Conservation (phyloP, 2,113 vertebrate genomes). For the Callospermophilus lateralis region DNA sequence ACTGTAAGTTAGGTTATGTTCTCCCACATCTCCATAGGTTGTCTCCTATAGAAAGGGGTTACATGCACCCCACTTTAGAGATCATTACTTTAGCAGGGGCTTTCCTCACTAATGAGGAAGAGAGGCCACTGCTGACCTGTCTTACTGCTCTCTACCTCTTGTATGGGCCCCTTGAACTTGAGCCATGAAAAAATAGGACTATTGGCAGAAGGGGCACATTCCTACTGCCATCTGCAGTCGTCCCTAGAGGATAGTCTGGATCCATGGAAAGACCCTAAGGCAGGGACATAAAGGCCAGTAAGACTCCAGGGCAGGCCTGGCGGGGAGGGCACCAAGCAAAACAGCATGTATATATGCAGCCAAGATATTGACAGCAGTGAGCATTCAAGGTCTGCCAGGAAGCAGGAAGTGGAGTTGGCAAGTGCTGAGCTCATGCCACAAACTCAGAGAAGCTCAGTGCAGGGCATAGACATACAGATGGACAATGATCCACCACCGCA, state of each 20-base stretch:
- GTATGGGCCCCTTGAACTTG: neutral
- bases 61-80: neutral
- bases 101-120: neutral
- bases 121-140: neutral
- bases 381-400: neutral
- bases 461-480: neutral
- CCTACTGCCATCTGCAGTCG: too few relatives aligned
- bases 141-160: neutral
- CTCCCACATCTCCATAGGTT: neutral
- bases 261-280: neutral
- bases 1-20: neutral
- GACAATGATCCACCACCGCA: too few relatives aligned
- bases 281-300: neutral
- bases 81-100: neutral
- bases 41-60: neutral
- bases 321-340: neutral
- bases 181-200: neutral
- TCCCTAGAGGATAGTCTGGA: neutral
- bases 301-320: neutral
- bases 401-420: neutral
- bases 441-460: neutral
- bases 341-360: neutral
- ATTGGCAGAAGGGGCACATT: neutral
- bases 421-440: neutral
- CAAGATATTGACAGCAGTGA: neutral